These are phyloP conservation scores for Drosophila novamexicana DNA, from an alignment of 1,140 invertebrate genomes.

Conservation along the genomic window DNA sequence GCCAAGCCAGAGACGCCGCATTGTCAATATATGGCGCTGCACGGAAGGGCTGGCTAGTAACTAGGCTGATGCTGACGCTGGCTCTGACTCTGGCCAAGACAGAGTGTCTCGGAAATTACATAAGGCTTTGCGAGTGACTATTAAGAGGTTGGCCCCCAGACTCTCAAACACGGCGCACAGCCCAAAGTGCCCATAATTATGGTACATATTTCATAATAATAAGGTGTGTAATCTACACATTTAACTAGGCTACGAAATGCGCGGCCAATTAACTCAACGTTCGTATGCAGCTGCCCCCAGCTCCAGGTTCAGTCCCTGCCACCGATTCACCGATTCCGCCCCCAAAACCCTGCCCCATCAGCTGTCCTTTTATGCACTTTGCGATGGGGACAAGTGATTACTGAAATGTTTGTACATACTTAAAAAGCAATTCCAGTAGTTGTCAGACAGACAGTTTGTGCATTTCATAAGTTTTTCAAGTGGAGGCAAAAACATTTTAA, in stretches of 20 bases:
- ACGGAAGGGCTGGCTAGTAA: conserved; percentile 5
- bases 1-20: conserved; percentile 43
- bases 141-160: conserved; percentile 65
- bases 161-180: conserved; percentile 21
- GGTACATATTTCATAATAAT: conserved; percentile 79
- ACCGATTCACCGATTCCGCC: background rate
- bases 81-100: no score
- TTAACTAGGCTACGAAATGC: conserved; percentile 59
- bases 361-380: conserved; percentile 4
- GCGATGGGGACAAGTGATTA: conserved; percentile 30
- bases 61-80: no score
- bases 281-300: background rate
- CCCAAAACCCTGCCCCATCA: background rate
- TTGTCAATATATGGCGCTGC: conserved; percentile 46
- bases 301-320: no score
- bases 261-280: conserved; percentile 50
- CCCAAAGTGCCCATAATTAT: conserved; percentile 67
- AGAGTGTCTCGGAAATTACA: conserved; percentile 54
- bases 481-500: no score
- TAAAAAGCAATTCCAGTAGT: conserved; percentile 56
- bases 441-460: conserved; percentile 22
- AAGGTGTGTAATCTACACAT: conserved; percentile 78
- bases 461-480: conserved; percentile 1
- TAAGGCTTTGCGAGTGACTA: conserved; percentile 58
- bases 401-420: conserved; percentile 54